Evolutionary conservation across 2,797 vertebrate species (phyloP).

Genomic region (Gallinago solitaria): DNA sequence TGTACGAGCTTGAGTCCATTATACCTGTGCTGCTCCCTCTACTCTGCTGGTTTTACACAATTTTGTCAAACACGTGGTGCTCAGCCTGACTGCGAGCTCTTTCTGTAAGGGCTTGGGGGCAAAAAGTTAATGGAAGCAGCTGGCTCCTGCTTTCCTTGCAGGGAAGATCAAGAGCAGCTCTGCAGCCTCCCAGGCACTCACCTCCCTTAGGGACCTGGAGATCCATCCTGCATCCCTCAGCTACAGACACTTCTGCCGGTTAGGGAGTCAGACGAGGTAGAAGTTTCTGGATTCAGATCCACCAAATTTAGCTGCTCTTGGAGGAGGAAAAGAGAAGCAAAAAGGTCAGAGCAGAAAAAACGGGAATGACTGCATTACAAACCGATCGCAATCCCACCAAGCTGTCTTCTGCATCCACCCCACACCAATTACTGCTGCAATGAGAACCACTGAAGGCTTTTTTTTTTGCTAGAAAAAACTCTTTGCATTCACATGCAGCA

Average conservation of each 20-base stretch:
- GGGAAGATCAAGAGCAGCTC: background rate
- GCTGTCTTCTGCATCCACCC: rapidly evolving
- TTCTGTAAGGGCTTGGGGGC: background rate
- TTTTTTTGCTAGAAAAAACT: background rate
- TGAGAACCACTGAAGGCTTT: background rate
- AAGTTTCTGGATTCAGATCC: background rate
- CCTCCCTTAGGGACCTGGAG: background rate
- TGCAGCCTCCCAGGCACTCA: background rate
- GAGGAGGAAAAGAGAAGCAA: background rate
- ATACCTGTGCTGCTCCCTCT: background rate
- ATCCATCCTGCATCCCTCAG: background rate
- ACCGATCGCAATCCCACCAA: rapidly evolving
- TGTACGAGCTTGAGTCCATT: background rate
- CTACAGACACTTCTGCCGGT: background rate
- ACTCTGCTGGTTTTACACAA: background rate
- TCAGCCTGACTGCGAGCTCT: background rate
- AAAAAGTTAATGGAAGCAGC: background rate
- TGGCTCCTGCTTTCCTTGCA: background rate
- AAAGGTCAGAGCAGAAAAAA: background rate
- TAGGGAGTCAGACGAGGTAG: background rate
- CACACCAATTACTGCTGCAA: background rate
- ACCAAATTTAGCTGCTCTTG: background rate
- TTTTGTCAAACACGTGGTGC: rapidly evolving
- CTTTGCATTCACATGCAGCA: background rate
- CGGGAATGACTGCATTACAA: background rate